Evolutionary conservation across 2,797 vertebrate species (phyloP).

Genomic region (Chaenodraco wilsoni): DNA sequence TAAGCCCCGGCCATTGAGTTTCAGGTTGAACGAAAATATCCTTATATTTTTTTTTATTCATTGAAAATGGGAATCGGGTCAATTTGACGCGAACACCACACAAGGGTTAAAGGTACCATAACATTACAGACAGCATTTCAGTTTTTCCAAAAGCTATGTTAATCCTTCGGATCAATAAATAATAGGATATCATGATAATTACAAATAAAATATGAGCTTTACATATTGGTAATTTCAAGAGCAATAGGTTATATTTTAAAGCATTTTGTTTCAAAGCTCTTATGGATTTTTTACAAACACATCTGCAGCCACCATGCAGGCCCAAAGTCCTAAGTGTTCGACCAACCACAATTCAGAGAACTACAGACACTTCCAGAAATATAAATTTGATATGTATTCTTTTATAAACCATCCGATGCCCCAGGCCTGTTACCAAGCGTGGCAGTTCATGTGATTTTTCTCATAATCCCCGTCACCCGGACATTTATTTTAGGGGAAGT

Average conservation of each 20-base stretch:
- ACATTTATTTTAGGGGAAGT: neutral
- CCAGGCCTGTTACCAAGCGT: neutral
- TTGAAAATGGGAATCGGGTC: no score
- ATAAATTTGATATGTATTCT: slow-evolving; percentile 14
- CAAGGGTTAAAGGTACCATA: neutral
- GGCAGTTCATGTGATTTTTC: slow-evolving; percentile 38
- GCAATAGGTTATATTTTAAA: neutral
- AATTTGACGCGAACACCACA: no score
- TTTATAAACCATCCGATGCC: slow-evolving; percentile 20
- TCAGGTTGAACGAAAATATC: no score
- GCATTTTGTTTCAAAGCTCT: neutral
- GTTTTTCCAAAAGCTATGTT: neutral
- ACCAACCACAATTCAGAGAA: slow-evolving; percentile 16
- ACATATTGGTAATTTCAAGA: neutral
- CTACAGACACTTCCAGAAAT: slow-evolving; percentile 16
- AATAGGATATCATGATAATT: neutral
- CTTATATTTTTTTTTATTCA: no score
- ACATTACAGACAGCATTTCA: neutral
- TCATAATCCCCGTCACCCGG: neutral
- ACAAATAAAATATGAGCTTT: neutral
- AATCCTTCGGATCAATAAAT: slow-evolving; percentile 25
- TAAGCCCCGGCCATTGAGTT: no score
- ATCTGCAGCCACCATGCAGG: neutral
- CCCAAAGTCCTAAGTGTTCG: slow-evolving; percentile 1
- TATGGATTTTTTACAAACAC: neutral